These are phyloP conservation scores for Scarus forsteni DNA, from an alignment of 2,797 vertebrate genomes.

Conservation along the genomic window DNA sequence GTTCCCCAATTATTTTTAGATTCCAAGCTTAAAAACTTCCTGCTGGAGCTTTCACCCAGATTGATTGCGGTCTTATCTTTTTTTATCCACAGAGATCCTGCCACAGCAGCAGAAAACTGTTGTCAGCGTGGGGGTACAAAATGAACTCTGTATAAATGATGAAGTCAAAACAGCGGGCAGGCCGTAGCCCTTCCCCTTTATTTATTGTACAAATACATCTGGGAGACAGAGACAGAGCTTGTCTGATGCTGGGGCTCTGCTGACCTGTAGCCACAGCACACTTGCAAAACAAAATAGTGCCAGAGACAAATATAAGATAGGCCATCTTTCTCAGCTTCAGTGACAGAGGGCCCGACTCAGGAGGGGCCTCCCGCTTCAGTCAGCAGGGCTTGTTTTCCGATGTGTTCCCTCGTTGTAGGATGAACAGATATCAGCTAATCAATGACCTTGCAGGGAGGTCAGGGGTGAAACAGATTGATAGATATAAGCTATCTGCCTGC, in stretches of 20 bases:
- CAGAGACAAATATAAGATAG: constrained; percentile 82
- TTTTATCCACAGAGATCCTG: constrained; percentile 61
- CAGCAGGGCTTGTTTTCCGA: constrained; percentile 40
- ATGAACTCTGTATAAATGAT: constrained; percentile 73
- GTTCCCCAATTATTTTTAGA: constrained; percentile 18
- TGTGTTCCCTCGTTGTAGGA: constrained; percentile 45
- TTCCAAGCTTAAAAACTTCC: constrained; percentile 5
- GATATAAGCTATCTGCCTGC: constrained; percentile 44
- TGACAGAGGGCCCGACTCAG: constrained; percentile 63
- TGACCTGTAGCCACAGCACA: constrained; percentile 81
- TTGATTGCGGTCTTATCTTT: constrained; percentile 56
- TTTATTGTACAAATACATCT: constrained; percentile 84
- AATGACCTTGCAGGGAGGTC: constrained; percentile 70
- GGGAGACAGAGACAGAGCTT: constrained; percentile 80
- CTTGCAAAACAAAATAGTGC: constrained; percentile 79
- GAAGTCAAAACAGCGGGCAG: constrained; percentile 83
- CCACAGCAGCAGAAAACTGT: constrained; percentile 54
- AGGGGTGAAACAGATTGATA: constrained; percentile 65
- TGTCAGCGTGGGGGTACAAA: constrained; percentile 46
- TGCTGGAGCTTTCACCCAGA: constrained; percentile 74
- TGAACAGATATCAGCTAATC: constrained; percentile 53
- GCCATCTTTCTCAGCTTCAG: constrained; percentile 59
- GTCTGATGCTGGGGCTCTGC: constrained; percentile 65
- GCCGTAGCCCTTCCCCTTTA: constrained; percentile 72
- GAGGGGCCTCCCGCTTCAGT: constrained; percentile 46